phyloP scores from a whole-genome alignment of 2,888 invertebrate genomes.

The Synergus umbraculus region DNA sequence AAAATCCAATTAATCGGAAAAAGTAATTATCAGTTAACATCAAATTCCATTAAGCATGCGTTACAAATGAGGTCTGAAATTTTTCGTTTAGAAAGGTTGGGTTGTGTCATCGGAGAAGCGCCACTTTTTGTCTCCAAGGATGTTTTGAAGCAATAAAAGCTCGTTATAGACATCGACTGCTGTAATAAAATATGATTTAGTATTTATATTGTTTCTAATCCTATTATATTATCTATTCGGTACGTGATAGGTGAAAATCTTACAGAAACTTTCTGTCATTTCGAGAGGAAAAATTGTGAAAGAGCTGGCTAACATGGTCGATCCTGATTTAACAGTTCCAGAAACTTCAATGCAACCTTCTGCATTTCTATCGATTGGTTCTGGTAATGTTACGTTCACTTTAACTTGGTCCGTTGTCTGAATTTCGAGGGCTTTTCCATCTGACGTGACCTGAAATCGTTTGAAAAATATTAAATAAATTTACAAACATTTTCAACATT shows the following conservation, averaged over 20 bases:
- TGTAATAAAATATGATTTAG: conserved; percentile 37
- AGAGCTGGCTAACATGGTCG: conserved; percentile 64
- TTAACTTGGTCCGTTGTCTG: conserved; percentile 67
- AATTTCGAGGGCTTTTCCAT: conserved; percentile 66
- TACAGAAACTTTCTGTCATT: conserved; percentile 66
- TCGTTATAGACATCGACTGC: conserved; percentile 45
- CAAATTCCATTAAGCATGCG: neutral
- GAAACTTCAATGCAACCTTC: conserved; percentile 69
- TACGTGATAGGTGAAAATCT: conserved; percentile 19
- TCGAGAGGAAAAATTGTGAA: conserved; percentile 61
- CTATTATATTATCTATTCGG: conserved; percentile 3
- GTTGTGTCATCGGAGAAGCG: conserved; percentile 44
- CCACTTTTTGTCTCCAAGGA: conserved; percentile 50
- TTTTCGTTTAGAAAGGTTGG: conserved; percentile 26
- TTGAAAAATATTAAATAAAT: neutral
- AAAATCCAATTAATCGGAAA: neutral
- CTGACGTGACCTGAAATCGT: conserved; percentile 62
- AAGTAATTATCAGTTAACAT: no score
- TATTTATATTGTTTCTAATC: neutral
- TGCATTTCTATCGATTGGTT: conserved; percentile 61
- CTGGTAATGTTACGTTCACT: conserved; percentile 66
- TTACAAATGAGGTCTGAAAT: neutral
- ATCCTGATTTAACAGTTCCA: conserved; percentile 67
- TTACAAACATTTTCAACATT: no score
- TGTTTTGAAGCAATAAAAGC: conserved; percentile 40